phyloP scores from a whole-genome alignment of 1,140 invertebrate genomes.

The Drosophila parabipectinata region DNA sequence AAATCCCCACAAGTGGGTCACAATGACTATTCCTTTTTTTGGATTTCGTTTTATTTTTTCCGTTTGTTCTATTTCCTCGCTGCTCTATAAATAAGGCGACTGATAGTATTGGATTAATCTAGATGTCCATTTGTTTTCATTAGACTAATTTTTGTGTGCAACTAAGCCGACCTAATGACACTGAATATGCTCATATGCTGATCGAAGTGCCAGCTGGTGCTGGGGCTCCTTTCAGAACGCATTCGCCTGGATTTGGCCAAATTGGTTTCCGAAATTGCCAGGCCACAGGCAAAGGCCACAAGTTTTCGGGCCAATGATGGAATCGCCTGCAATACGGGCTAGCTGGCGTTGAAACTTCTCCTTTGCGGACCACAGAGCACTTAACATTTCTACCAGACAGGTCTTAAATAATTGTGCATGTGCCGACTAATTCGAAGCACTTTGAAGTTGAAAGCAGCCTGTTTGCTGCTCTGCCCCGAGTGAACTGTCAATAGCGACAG shows the following conservation, averaged over 20 bases:
- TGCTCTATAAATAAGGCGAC: slow-evolving; percentile 72
- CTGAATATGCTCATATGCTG: slow-evolving; percentile 29
- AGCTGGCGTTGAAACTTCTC: slow-evolving; percentile 23
- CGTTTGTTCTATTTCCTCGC: slow-evolving; percentile 26
- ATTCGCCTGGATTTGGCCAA: slow-evolving; percentile 39
- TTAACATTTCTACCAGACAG: slow-evolving; percentile 40
- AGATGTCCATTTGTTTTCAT: slow-evolving; percentile 79
- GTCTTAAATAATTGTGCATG: slow-evolving; percentile 50
- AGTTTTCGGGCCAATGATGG: slow-evolving; percentile 27
- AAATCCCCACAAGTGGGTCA: slow-evolving; percentile 55
- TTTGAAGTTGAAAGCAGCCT: slow-evolving; percentile 33
- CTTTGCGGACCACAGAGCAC: slow-evolving; percentile 48
- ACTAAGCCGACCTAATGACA: slow-evolving; percentile 37
- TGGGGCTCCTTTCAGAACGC: slow-evolving; percentile 26
- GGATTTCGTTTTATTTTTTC: neutral
- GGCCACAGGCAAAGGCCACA: slow-evolving; percentile 58
- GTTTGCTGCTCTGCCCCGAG: slow-evolving; percentile 15
- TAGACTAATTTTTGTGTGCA: slow-evolving; percentile 68
- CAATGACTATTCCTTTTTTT: slow-evolving; percentile 34
- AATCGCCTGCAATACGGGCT: slow-evolving; percentile 27
- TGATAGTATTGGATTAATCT: slow-evolving; percentile 76
- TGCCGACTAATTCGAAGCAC: slow-evolving; percentile 42
- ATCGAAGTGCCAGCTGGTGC: slow-evolving; percentile 6
- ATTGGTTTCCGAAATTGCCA: slow-evolving; percentile 58
- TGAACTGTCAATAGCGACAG: slow-evolving; percentile 36